Percentiles rank a stretch among this genome's conserved stretches.
These are phyloP conservation scores for Hyaena hyaena DNA, from an alignment of 2,113 vertebrate genomes.

Conservation along the genomic window DNA sequence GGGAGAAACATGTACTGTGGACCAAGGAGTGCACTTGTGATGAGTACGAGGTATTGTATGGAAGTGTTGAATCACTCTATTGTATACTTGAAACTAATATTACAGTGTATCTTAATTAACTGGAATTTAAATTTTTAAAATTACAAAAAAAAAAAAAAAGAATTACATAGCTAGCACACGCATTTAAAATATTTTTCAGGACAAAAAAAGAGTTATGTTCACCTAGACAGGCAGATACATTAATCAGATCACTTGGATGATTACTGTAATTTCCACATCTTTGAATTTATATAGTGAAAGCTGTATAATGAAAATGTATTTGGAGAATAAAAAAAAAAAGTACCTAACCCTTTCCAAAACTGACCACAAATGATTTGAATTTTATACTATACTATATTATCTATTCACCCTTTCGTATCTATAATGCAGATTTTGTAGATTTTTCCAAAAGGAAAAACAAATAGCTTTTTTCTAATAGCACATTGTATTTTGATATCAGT, in stretches of 20 bases:
- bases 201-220: background rate
- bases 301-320: background rate
- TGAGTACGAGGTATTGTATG: background rate
- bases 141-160: background rate
- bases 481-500: background rate
- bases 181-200: constrained; percentile 25
- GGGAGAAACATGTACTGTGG: no score
- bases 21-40: background rate
- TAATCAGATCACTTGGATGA: constrained; percentile 5
- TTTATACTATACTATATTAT: background rate
- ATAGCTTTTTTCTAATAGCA: background rate
- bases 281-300: constrained; percentile 38
- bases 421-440: background rate
- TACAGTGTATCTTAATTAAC: background rate
- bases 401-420: background rate
- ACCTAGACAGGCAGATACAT: background rate
- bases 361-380: background rate
- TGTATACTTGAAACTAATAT: background rate
- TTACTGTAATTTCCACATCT: constrained; percentile 50
- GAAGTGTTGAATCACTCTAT: background rate
- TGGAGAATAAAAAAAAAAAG: background rate
- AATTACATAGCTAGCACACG: background rate
- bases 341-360: background rate
- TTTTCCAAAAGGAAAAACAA: background rate
- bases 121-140: background rate